Percentiles rank a stretch among this genome's conserved stretches.
Conservation (phyloP, 2,888 invertebrate species). For the Agrypnus murinus region DNA sequence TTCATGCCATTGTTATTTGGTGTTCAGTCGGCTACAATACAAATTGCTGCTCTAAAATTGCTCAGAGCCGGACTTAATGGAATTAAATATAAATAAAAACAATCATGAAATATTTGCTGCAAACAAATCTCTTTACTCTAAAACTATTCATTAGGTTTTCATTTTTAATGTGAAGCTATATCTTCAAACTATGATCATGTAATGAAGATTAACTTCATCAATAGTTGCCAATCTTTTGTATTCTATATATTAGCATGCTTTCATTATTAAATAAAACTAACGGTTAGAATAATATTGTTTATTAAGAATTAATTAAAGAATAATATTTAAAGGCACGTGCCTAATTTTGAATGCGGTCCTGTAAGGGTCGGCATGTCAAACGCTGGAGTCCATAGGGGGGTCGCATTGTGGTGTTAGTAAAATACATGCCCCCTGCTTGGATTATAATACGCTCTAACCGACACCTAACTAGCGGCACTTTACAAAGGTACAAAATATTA, state of each 20-base stretch:
- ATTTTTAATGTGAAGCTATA: no score
- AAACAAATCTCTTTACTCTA: no score
- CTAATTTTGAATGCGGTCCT: slow-evolving; percentile 61
- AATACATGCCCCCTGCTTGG: slow-evolving; percentile 69
- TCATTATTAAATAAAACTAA: no score
- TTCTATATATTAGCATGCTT: no score
- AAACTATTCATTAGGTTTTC: no score
- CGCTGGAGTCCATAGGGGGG: slow-evolving; percentile 66
- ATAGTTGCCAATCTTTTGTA: no score
- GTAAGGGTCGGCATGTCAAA: slow-evolving; percentile 69
- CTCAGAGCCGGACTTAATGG: slow-evolving; percentile 55
- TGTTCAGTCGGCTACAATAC: slow-evolving; percentile 58
- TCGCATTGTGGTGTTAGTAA: slow-evolving; percentile 69
- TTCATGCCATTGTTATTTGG: slow-evolving; percentile 62
- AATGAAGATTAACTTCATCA: no score
- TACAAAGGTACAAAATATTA: slow-evolving; percentile 68
- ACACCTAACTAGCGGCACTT: slow-evolving; percentile 68
- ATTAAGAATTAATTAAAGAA: no score
- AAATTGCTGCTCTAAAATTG: slow-evolving; percentile 57
- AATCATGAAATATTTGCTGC: no score
- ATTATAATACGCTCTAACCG: slow-evolving; percentile 69
- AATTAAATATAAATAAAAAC: no score
- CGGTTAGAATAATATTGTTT: no score
- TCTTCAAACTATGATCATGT: no score
- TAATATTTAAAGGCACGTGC: slow-evolving; percentile 43